Evolutionary conservation across 2,797 vertebrate species (phyloP), one percentile per base, ranked within the genome.

Genomic region (Fratercula arctica): DNA sequence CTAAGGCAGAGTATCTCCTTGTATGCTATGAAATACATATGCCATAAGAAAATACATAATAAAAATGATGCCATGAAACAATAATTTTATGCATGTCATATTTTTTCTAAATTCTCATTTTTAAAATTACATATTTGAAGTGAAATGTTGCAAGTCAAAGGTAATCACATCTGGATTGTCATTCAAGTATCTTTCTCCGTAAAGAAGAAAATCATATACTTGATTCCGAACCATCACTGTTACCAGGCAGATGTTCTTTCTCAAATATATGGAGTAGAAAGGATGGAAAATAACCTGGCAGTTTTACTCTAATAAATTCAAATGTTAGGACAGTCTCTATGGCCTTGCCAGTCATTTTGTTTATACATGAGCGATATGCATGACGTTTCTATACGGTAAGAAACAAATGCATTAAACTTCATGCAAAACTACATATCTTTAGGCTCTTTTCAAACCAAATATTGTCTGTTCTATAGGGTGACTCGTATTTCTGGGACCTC

Each of bases 211-310:
- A 70, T 67, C 19, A 43, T 45, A 41, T 69, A 31, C 35, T 80
- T 78, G 72, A 78, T 77, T 92, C 39, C n/a, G 48, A 94, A 81
- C 14, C 10, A 66, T 63, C 46, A 21, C 50, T 76, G n/a, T 76
- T 92, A 79, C 35, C 31, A 83, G 61, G 66, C 95, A 97, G 89
- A 86, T 96, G 92, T 92, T 94, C 46, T 91, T 39, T 89, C 39
- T 96, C 93, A 95, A 70, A 84, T 72, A 60, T 25, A 51, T 63
- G 37, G 51, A 94, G 26, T 39, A 63, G 54, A 94, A 83, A 76
- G 46, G n/a, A 91, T 86, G 59, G 73, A 94, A 96, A 93, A 84
- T 63, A 94, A 87, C 46, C 68, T 87, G 66, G 51, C 69, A 91
- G 73, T 86, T 91, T 93, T 82, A 29, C 31, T 79, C 4, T 33